phyloP scores from a whole-genome alignment of 2,797 vertebrate species.

The Smutsia gigantea region DNA sequence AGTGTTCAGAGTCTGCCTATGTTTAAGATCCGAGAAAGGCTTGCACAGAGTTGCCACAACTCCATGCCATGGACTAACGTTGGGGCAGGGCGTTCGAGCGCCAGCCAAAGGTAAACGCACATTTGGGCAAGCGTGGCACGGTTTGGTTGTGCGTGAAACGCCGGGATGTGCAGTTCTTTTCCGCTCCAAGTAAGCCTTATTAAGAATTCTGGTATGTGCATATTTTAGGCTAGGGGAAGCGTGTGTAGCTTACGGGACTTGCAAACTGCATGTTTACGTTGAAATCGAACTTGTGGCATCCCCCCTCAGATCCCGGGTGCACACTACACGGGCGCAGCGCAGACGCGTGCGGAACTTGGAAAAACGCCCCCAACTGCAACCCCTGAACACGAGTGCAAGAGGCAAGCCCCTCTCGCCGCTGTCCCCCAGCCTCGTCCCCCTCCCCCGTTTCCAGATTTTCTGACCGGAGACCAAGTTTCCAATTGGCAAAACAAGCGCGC shows the following conservation, averaged over 20 bases:
- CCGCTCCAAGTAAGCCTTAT: not conserved
- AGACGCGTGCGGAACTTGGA: not conserved
- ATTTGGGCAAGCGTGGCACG: not conserved
- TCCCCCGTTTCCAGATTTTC: not conserved
- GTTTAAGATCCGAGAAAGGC: not conserved
- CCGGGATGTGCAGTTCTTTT: not conserved
- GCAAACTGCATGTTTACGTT: not conserved
- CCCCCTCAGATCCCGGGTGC: not conserved
- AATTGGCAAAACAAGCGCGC: not conserved
- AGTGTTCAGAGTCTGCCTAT: not conserved
- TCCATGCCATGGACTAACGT: accelerated
- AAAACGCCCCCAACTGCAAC: constrained; percentile 1
- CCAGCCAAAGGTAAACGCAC: not conserved
- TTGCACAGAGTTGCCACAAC: not conserved
- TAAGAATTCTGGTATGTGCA: not conserved
- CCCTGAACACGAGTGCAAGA: not conserved
- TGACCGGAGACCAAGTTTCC: constrained; percentile 49
- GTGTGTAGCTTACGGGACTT: not conserved
- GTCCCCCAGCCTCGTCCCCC: not conserved
- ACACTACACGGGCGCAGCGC: not conserved
- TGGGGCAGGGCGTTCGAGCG: too few relatives aligned
- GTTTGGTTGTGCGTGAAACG: not conserved
- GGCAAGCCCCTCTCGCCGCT: not conserved
- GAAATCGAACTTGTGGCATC: not conserved
- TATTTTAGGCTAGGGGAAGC: not conserved